Evolutionary conservation across 2,888 invertebrate species (phyloP).

Genomic region (Dyspetes luteomarginatus): DNA sequence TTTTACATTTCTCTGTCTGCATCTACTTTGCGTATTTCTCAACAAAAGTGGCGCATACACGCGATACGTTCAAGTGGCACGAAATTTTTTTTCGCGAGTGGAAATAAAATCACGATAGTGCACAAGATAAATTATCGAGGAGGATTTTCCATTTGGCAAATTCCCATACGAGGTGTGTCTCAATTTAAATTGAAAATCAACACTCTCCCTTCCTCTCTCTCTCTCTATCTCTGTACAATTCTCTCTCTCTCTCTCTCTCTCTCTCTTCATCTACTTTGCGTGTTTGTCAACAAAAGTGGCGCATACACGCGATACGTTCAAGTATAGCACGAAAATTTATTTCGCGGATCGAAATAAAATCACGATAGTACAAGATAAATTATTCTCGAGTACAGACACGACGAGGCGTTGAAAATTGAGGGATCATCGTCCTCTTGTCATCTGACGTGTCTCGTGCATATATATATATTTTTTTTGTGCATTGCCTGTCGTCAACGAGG

Average conservation of each 20-base stretch:
- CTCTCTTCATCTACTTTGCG: background rate
- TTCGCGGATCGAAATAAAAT: background rate
- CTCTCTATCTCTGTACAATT: background rate
- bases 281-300: background rate
- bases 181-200: too few relatives aligned
- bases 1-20: background rate
- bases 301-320: slow-evolving; percentile 13
- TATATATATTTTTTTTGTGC: background rate
- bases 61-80: slow-evolving; percentile 63
- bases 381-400: slow-evolving; percentile 16
- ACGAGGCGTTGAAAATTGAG: slow-evolving; percentile 8
- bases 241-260: background rate
- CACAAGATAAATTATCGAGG: background rate
- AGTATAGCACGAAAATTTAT: slow-evolving; percentile 66
- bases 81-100: background rate
- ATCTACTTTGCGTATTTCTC: background rate
- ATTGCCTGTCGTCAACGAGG: slow-evolving; percentile 2
- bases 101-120: background rate
- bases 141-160: too few relatives aligned
- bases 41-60: background rate
- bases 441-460: slow-evolving; percentile 4
- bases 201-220: too few relatives aligned
- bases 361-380: background rate
- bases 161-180: too few relatives aligned
- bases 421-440: slow-evolving; percentile 8